These are phyloP conservation scores for Sarcoramphus papa DNA, from an alignment of 2,797 vertebrate genomes.

Conservation along the genomic window DNA sequence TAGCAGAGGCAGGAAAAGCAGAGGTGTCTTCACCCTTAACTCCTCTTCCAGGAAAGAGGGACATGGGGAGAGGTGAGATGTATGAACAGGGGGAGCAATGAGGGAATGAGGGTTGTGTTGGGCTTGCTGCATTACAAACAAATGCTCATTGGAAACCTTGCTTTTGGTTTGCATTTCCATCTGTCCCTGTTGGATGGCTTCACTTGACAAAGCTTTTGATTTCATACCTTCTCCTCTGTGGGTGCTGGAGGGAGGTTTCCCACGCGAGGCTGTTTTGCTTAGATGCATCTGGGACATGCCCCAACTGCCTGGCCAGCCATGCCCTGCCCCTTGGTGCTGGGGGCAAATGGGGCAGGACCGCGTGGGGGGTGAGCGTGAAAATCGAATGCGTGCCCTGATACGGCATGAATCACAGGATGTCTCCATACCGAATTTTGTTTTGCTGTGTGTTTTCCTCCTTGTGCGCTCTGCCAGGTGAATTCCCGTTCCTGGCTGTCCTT, in stretches of 20 bases:
- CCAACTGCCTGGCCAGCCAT: background rate
- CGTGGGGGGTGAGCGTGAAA: background rate
- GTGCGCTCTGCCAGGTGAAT: background rate
- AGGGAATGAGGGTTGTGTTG: background rate
- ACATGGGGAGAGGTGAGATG: background rate
- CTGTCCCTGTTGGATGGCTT: background rate
- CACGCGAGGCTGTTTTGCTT: fast-evolving
- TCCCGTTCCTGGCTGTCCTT: background rate
- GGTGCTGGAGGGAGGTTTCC: background rate
- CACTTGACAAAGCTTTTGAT: background rate
- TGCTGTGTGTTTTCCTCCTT: background rate
- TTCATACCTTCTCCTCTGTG: background rate
- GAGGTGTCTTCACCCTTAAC: background rate
- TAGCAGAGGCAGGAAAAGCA: background rate
- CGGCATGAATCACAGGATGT: fast-evolving
- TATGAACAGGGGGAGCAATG: background rate
- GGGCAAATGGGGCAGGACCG: background rate
- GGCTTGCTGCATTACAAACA: background rate
- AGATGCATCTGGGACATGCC: background rate
- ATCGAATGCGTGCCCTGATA: background rate
- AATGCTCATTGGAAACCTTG: background rate
- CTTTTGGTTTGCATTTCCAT: background rate
- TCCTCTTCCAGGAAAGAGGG: background rate
- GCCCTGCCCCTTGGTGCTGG: background rate
- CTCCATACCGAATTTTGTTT: background rate